A percentile compares a stretch with the other conserved stretches of the same genome.
Conservation (phyloP, 2,888 invertebrate genomes). For the Acanthoscelides obtectus region DNA sequence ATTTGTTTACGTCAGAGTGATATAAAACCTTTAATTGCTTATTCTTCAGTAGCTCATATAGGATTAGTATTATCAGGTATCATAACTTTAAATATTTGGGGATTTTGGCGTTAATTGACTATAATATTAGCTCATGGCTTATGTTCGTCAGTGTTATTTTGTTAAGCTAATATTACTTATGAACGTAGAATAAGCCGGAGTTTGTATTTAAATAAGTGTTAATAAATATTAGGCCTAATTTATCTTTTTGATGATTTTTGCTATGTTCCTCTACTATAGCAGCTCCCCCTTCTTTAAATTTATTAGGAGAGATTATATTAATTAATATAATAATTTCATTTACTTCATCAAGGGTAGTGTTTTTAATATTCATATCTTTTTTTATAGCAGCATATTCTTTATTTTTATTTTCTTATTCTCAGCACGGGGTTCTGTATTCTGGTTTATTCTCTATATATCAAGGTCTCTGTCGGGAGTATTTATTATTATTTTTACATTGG, state of each 20-base stretch:
- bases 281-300: conserved; percentile 63
- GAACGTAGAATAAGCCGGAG: conserved; percentile 58
- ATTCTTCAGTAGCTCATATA: conserved; percentile 71
- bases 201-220: conserved; percentile 59
- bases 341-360: conserved; percentile 50
- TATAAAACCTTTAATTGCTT: conserved; percentile 69
- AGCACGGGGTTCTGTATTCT: too few species aligned
- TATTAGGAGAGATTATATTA: conserved; percentile 59
- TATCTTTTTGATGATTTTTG: conserved; percentile 63
- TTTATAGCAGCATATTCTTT: too few species aligned
- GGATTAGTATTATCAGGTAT: conserved; percentile 57
- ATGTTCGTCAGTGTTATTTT: conserved; percentile 60
- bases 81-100: conserved; percentile 31
- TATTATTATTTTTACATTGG: too few species aligned
- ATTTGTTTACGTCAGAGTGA: conserved; percentile 65
- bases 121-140: conserved; percentile 64
- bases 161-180: conserved; percentile 62
- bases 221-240: conserved; percentile 34
- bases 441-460: too few species aligned
- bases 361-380: conserved; percentile 51
- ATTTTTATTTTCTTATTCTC: too few species aligned
- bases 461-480: too few species aligned
- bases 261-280: conserved; percentile 61
- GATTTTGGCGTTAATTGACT: conserved; percentile 20
- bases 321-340: conserved; percentile 57